Evolutionary conservation across 2,888 invertebrate species (phyloP).

Genomic region (Peribatodes rhomboidaria): DNA sequence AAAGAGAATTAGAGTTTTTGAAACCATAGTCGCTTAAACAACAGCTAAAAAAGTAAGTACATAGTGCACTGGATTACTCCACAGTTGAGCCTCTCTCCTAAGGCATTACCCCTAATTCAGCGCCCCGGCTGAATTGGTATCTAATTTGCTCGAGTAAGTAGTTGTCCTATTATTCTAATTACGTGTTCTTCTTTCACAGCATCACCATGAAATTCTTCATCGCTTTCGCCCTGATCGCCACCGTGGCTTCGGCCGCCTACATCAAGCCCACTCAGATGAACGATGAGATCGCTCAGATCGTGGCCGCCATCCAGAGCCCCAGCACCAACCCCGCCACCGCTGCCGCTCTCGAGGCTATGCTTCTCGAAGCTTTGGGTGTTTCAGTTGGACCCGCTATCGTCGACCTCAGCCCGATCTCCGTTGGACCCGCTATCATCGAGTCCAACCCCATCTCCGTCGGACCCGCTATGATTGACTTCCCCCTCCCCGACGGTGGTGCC

Average conservation of each 20-base stretch:
- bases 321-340: constrained; percentile 51
- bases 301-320: constrained; percentile 51
- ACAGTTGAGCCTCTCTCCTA: not conserved
- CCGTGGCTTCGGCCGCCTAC: constrained; percentile 65
- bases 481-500: constrained; percentile 44
- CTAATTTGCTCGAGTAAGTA: too few species aligned
- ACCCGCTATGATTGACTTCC: constrained; percentile 48
- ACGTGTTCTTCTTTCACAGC: constrained; percentile 42
- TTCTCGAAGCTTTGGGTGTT: constrained; percentile 38
- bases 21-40: constrained; percentile 36
- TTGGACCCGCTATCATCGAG: constrained; percentile 47
- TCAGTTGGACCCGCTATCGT: constrained; percentile 39
- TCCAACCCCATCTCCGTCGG: constrained; percentile 46
- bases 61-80: not conserved
- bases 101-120: too few species aligned
- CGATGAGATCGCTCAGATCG: constrained; percentile 50
- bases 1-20: constrained; percentile 5
- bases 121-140: too few species aligned
- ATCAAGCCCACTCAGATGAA: constrained; percentile 47
- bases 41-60: constrained; percentile 30
- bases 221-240: constrained; percentile 66
- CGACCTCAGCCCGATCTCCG: constrained; percentile 41
- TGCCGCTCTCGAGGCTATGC: constrained; percentile 46
- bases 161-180: not conserved
- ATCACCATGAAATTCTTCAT: constrained; percentile 71